Conservation (phyloP, 2,113 vertebrate genomes). For the Cephalopterus ornatus region DNA sequence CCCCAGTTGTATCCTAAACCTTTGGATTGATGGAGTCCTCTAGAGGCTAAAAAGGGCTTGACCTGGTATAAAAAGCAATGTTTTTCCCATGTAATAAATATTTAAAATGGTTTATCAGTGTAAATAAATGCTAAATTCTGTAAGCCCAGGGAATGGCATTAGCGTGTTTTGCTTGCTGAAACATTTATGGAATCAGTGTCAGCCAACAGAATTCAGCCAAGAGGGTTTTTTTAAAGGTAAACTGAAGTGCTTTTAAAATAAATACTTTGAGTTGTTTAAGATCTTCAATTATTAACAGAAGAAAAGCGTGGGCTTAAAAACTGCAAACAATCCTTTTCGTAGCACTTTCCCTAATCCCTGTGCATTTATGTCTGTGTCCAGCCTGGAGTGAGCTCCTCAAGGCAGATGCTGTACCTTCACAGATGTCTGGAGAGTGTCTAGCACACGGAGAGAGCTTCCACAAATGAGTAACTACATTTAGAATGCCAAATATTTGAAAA, state of each 20-base stretch:
- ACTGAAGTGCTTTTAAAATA: slow-evolving; percentile 47
- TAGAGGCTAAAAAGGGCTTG: not conserved
- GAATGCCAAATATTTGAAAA: not conserved
- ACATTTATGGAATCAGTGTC: slow-evolving; percentile 49
- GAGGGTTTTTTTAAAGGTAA: not conserved
- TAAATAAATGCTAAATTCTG: slow-evolving; percentile 48
- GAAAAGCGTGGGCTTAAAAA: not conserved
- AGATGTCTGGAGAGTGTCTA: not conserved
- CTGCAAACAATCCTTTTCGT: not conserved
- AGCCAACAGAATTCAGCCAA: not conserved
- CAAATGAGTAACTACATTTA: not conserved
- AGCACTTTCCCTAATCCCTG: not conserved
- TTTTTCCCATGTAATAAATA: slow-evolving; percentile 24
- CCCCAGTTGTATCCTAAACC: not conserved
- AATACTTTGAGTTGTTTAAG: slow-evolving; percentile 22
- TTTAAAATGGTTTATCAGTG: not conserved
- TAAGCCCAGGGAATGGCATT: slow-evolving; percentile 5
- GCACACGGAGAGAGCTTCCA: not conserved
- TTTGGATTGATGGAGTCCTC: not conserved
- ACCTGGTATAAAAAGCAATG: not conserved
- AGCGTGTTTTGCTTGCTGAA: slow-evolving; percentile 28
- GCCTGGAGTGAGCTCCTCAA: not conserved
- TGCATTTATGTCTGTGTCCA: not conserved
- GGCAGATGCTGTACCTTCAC: not conserved
- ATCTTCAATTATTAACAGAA: slow-evolving; percentile 50